Evolutionary conservation across 2,888 invertebrate genomes (phyloP).

Genomic region (Lasioglossum zephyrum): DNA sequence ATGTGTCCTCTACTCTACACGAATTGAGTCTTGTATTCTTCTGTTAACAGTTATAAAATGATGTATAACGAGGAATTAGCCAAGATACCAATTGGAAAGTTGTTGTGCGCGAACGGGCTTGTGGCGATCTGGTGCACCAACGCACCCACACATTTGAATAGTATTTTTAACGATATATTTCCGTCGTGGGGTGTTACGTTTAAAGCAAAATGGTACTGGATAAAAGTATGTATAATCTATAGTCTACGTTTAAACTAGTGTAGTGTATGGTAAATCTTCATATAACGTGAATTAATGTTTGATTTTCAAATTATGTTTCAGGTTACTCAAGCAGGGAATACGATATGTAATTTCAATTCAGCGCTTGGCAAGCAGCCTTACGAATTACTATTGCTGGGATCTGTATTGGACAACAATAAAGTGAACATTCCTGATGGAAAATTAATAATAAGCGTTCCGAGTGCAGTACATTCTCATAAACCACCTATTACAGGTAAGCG

Average conservation of each 20-base stretch:
- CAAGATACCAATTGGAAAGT: slow-evolving; percentile 88
- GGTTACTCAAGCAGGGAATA: slow-evolving; percentile 89
- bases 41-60: slow-evolving; percentile 89
- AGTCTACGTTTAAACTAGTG: no score
- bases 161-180: slow-evolving; percentile 90
- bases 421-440: slow-evolving; percentile 85
- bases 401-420: slow-evolving; percentile 79
- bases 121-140: slow-evolving; percentile 98
- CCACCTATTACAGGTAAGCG: slow-evolving; percentile 91
- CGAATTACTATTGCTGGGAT: slow-evolving; percentile 91
- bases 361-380: slow-evolving; percentile 94
- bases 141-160: slow-evolving; percentile 88
- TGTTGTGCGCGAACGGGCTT: slow-evolving; percentile 88
- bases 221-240: slow-evolving; percentile 87
- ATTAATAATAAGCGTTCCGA: slow-evolving; percentile 93
- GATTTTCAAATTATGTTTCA: slow-evolving; percentile 72
- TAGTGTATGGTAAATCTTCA: background rate
- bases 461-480: slow-evolving; percentile 97
- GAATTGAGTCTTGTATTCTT: slow-evolving; percentile 33
- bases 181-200: slow-evolving; percentile 91
- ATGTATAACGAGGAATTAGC: slow-evolving; percentile 91
- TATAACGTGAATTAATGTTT: background rate
- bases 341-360: slow-evolving; percentile 88
- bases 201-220: slow-evolving; percentile 93
- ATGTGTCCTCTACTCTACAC: background rate